Evolutionary conservation across 2,888 invertebrate genomes (phyloP).

Genomic region (Cephus pulcher): DNA sequence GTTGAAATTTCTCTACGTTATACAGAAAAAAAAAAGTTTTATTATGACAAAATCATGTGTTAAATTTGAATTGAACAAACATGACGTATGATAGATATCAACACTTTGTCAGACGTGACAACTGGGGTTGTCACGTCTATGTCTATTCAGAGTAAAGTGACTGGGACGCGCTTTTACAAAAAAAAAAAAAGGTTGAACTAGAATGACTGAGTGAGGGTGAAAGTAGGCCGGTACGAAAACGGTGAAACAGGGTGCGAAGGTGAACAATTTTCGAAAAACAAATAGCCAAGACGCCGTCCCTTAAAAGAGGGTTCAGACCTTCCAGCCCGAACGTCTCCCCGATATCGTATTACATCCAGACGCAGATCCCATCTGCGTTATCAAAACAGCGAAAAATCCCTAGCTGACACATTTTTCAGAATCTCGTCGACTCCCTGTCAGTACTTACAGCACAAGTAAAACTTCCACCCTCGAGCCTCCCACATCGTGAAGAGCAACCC

Average conservation of each 20-base stretch:
- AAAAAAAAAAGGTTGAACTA: background rate
- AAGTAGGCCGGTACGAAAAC: background rate
- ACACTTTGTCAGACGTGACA: background rate
- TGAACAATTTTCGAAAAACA: background rate
- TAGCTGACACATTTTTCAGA: background rate
- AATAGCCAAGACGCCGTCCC: background rate
- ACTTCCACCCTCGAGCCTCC: background rate
- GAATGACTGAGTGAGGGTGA: background rate
- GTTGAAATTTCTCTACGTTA: too few relatives aligned
- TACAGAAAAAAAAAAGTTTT: too few relatives aligned
- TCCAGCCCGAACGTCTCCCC: background rate
- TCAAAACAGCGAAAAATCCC: background rate
- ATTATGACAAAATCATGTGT: too few relatives aligned
- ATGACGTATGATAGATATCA: background rate
- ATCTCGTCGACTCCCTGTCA: background rate
- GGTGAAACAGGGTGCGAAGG: background rate
- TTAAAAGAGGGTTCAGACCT: background rate
- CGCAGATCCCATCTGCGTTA: background rate
- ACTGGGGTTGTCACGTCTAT: background rate
- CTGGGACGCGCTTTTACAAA: background rate
- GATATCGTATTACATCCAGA: background rate
- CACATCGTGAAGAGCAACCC: background rate
- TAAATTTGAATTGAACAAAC: too few relatives aligned
- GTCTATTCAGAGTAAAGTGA: background rate
- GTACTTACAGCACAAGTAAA: background rate